phyloP scores from a whole-genome alignment of 2,797 vertebrate species.

The Silurus aristotelis region DNA sequence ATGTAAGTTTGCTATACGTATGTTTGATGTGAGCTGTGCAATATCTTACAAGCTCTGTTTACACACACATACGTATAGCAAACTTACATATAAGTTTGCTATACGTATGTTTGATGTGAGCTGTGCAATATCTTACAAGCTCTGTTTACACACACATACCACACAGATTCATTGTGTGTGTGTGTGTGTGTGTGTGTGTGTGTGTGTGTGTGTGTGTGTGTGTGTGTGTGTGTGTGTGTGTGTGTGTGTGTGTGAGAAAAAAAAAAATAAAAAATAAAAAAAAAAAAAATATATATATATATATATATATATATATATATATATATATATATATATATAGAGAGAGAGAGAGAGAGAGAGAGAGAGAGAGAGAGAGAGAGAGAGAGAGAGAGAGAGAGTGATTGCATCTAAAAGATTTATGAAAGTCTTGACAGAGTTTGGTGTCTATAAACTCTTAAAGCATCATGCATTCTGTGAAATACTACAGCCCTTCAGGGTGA shows the following conservation, averaged over 20 bases:
- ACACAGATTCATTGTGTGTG: not conserved
- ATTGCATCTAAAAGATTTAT: not conserved
- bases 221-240: not conserved
- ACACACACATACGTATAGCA: not conserved
- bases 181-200: not conserved
- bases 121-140: not conserved
- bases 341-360: not conserved
- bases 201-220: not conserved
- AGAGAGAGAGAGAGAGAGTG: too few relatives aligned
- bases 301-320: too few relatives aligned
- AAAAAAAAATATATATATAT: too few relatives aligned
- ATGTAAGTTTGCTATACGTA: not conserved
- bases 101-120: not conserved
- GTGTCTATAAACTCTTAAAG: too few relatives aligned
- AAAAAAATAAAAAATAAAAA: too few relatives aligned
- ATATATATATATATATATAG: too few relatives aligned
- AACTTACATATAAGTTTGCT: not conserved
- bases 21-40: not conserved
- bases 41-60: not conserved
- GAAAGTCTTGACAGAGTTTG: not conserved
- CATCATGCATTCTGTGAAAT: conserved; percentile 10
- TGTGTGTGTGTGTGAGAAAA: too few relatives aligned
- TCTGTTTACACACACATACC: not conserved
- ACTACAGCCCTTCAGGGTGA: not conserved
- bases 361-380: too few relatives aligned